Evolutionary conservation across 1,140 invertebrate genomes (phyloP).

Genomic region (Dendroctonus ponderosae): DNA sequence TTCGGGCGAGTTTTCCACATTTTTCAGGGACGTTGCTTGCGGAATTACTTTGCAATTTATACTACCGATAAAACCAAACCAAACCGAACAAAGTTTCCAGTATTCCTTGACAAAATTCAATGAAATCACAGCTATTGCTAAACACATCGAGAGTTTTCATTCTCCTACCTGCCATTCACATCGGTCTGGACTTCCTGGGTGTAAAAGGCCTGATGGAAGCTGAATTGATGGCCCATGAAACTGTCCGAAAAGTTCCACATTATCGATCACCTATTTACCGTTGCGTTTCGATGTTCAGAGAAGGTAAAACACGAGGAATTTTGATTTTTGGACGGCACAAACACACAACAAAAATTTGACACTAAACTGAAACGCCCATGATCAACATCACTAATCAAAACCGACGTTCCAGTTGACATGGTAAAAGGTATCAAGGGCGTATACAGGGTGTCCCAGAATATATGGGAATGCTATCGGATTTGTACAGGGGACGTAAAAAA

Average conservation of each 20-base stretch:
- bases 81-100: too few relatives aligned
- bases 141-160: background rate
- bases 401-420: too few relatives aligned
- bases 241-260: slow-evolving; percentile 20
- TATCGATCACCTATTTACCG: background rate
- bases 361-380: slow-evolving; percentile 12
- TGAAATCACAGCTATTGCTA: background rate
- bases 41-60: background rate
- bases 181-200: slow-evolving; percentile 25
- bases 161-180: slow-evolving; percentile 5
- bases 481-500: too few relatives aligned
- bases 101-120: too few relatives aligned
- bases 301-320: slow-evolving; percentile 28
- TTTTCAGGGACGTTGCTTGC: too few relatives aligned
- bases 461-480: too few relatives aligned
- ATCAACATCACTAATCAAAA: background rate
- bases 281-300: slow-evolving; percentile 4
- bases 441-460: too few relatives aligned
- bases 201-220: slow-evolving; percentile 5
- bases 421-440: too few relatives aligned
- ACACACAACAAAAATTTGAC: slow-evolving; percentile 34
- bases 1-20: too few relatives aligned
- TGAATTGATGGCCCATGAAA: background rate
- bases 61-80: too few relatives aligned
- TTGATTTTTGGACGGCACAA: slow-evolving; percentile 24